These are phyloP conservation scores for Turnix velox DNA, from an alignment of 2,113 vertebrate genomes.

Conservation along the genomic window DNA sequence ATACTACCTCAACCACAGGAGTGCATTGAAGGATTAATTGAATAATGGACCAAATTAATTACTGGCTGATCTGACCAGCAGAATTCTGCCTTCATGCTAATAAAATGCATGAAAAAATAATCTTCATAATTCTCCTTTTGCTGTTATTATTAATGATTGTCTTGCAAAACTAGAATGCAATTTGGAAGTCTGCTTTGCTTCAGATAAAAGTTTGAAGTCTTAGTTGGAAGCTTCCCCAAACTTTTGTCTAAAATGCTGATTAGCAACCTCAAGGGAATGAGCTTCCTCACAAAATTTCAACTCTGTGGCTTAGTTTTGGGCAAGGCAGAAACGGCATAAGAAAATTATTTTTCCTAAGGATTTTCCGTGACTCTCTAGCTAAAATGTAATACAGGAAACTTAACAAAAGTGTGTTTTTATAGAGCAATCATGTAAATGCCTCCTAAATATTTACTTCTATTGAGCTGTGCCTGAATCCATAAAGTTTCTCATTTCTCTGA, in stretches of 20 bases:
- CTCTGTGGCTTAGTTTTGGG: neutral
- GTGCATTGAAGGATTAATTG: slow-evolving; percentile 41
- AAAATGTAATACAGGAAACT: neutral
- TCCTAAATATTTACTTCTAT: neutral
- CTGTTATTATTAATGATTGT: slow-evolving; percentile 27
- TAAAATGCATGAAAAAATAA: slow-evolving; percentile 22
- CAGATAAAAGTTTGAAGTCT: slow-evolving; percentile 47
- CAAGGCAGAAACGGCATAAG: neutral
- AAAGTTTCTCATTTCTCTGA: neutral
- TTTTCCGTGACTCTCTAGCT: slow-evolving; percentile 17
- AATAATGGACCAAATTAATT: slow-evolving; percentile 38
- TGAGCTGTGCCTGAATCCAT: neutral
- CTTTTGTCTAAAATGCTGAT: slow-evolving; percentile 40
- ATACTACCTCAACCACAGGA: neutral
- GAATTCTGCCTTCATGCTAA: neutral
- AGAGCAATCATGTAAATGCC: neutral
- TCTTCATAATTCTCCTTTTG: neutral
- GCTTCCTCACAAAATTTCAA: slow-evolving; percentile 5
- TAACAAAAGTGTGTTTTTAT: neutral
- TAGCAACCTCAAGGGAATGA: slow-evolving; percentile 30
- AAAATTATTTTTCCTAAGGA: neutral
- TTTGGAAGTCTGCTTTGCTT: slow-evolving; percentile 42
- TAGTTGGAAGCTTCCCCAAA: slow-evolving; percentile 18
- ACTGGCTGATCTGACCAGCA: neutral
- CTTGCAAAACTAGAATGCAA: neutral